Conservation (phyloP, 2,888 invertebrate species). For the Trissolcus japonicus region DNA sequence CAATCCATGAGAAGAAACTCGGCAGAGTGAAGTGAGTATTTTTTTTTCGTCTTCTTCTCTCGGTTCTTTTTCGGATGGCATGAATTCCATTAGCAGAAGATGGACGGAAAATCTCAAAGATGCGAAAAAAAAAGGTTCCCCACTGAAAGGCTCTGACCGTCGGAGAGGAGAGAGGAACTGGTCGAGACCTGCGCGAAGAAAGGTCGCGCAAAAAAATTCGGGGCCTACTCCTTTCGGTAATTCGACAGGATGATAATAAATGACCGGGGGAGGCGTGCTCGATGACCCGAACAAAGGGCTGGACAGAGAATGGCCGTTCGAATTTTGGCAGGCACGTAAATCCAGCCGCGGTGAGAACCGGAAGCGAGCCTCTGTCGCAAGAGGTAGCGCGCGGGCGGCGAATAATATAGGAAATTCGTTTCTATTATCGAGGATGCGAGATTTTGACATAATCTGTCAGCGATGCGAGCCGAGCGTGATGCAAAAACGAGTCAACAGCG, state of each 20-base stretch:
- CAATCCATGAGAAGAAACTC: conserved; percentile 1
- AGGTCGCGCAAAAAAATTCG: conserved; percentile 26
- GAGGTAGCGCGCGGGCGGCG: conserved; percentile 53
- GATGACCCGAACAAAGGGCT: conserved; percentile 37
- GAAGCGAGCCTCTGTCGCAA: conserved; percentile 25
- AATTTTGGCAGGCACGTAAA: conserved; percentile 39
- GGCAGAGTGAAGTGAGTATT: no score
- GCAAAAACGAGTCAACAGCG: conserved; percentile 65
- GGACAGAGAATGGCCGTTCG: conserved; percentile 18
- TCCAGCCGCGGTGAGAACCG: conserved; percentile 45
- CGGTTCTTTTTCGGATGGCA: neutral
- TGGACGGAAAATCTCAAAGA: conserved; percentile 21
- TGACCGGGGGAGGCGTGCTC: conserved; percentile 35
- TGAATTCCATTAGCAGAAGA: no score
- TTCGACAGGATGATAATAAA: conserved; percentile 34
- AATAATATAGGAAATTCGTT: conserved; percentile 70
- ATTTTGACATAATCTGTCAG: conserved; percentile 66
- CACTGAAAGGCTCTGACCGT: neutral
- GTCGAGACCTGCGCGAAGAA: conserved; percentile 6
- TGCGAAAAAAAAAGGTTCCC: neutral
- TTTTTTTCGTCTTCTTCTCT: no score
- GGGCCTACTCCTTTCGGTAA: conserved; percentile 29
- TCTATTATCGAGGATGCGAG: conserved; percentile 65
- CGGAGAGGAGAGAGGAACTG: no score
- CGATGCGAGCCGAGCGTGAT: conserved; percentile 50